These are phyloP conservation scores for Xiphorhynchus erythropygius DNA, from an alignment of 2,797 vertebrate genomes.

Conservation along the genomic window DNA sequence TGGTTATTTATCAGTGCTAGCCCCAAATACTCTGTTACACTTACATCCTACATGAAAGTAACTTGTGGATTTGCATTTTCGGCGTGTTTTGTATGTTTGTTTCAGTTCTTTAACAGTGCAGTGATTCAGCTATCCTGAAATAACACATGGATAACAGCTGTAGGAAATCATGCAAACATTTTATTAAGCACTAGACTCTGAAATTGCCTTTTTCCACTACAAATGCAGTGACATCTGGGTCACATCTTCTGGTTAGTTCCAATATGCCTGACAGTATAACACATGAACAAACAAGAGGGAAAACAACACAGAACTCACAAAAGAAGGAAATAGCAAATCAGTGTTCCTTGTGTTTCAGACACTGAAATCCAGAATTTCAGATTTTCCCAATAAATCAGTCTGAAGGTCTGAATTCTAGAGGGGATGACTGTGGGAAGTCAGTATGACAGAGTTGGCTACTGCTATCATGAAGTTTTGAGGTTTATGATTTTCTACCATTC, in stretches of 20 bases:
- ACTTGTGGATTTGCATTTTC: conserved; percentile 33
- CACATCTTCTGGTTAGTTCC: conserved; percentile 50
- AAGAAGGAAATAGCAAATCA: background rate
- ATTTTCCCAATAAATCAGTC: background rate
- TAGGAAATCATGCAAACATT: conserved; percentile 61
- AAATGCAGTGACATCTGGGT: conserved; percentile 60
- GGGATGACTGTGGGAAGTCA: background rate
- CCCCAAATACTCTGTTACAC: background rate
- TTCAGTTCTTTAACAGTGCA: conserved; percentile 24
- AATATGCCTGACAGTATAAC: conserved; percentile 13
- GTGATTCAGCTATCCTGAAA: conserved; percentile 47
- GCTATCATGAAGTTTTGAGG: background rate
- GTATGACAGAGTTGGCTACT: background rate
- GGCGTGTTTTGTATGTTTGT: background rate
- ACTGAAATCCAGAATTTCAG: background rate
- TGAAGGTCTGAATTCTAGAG: background rate
- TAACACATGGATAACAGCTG: conserved; percentile 68
- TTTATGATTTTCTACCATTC: background rate
- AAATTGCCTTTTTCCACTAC: conserved; percentile 65
- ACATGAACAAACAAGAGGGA: background rate
- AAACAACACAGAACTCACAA: background rate
- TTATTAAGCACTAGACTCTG: conserved; percentile 58
- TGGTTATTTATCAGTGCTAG: conserved; percentile 19
- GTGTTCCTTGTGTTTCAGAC: background rate
- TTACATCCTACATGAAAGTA: conserved; percentile 25